Evolutionary conservation across 2,113 vertebrate species (phyloP).

Genomic region (Diadophis punctatus): DNA sequence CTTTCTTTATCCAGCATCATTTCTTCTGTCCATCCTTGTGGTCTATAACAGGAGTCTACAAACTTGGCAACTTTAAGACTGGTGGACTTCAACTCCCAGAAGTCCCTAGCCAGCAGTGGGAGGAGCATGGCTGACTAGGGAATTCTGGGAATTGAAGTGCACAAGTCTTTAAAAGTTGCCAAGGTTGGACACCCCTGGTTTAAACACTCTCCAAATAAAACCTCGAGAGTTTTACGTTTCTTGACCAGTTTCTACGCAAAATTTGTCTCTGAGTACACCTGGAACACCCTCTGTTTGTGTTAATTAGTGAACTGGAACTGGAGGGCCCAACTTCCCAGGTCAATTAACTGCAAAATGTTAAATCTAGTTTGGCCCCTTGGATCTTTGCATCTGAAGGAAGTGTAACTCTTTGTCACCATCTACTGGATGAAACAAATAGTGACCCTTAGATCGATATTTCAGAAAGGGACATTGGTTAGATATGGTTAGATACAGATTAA

Average conservation of each 20-base stretch:
- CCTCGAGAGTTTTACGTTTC: neutral
- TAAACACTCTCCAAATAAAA: neutral
- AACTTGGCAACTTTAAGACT: neutral
- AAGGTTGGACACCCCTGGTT: neutral
- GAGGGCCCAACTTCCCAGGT: neutral
- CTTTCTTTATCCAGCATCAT: neutral
- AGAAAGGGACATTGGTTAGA: neutral
- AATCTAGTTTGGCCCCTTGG: neutral
- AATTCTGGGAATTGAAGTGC: neutral
- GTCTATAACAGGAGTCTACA: neutral
- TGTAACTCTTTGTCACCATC: slow-evolving; percentile 15
- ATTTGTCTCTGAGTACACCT: neutral
- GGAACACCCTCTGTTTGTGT: neutral
- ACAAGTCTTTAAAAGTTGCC: neutral
- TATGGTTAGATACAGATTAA: too few relatives aligned
- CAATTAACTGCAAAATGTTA: neutral
- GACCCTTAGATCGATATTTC: neutral
- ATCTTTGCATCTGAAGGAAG: neutral
- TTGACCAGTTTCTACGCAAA: neutral
- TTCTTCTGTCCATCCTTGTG: too few relatives aligned
- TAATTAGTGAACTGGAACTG: neutral
- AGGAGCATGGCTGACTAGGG: neutral
- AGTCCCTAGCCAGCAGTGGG: neutral
- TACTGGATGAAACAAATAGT: neutral
- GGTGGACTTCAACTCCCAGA: neutral